phyloP scores from a whole-genome alignment of 2,797 vertebrate genomes.

The Sebastes alutus region DNA sequence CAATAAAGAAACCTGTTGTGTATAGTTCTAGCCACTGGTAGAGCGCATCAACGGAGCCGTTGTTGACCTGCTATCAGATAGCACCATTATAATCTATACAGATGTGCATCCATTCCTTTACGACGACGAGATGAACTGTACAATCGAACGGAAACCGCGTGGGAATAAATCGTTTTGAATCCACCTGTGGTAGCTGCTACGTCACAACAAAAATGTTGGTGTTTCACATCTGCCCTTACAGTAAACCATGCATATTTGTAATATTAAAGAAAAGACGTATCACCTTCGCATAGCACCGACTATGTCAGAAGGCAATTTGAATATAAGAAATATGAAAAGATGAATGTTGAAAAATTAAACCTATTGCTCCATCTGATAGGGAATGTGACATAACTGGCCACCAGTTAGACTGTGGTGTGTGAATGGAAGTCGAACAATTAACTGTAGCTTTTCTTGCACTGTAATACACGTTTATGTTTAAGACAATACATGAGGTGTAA shows the following conservation, averaged over 20 bases:
- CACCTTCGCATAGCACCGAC: constrained; percentile 40
- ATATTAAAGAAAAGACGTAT: constrained; percentile 7
- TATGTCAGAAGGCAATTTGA: constrained; percentile 29
- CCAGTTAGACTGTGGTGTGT: constrained; percentile 24
- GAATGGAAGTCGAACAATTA: constrained; percentile 20
- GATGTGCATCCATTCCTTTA: constrained; percentile 44
- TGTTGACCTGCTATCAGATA: constrained; percentile 45
- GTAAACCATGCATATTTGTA: constrained; percentile 38
- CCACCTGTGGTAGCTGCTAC: constrained; percentile 30
- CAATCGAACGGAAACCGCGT: constrained; percentile 32
- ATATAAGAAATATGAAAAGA: constrained; percentile 25
- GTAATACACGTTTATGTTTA: constrained; percentile 35
- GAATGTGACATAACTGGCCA: constrained; percentile 79
- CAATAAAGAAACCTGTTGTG: constrained; percentile 72
- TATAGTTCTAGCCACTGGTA: constrained; percentile 57
- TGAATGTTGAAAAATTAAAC: constrained; percentile 25
- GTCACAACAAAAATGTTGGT: constrained; percentile 44
- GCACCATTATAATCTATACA: constrained; percentile 57
- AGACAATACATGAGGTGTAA: constrained; percentile 44
- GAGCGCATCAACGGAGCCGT: constrained; percentile 44
- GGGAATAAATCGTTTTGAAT: neutral
- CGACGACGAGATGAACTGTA: constrained; percentile 42
- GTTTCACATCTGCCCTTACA: constrained; percentile 24
- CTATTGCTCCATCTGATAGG: constrained; percentile 57
- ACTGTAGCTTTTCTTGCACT: constrained; percentile 19